Conservation (phyloP, 2,797 vertebrate species). For the Falco berigora region DNA sequence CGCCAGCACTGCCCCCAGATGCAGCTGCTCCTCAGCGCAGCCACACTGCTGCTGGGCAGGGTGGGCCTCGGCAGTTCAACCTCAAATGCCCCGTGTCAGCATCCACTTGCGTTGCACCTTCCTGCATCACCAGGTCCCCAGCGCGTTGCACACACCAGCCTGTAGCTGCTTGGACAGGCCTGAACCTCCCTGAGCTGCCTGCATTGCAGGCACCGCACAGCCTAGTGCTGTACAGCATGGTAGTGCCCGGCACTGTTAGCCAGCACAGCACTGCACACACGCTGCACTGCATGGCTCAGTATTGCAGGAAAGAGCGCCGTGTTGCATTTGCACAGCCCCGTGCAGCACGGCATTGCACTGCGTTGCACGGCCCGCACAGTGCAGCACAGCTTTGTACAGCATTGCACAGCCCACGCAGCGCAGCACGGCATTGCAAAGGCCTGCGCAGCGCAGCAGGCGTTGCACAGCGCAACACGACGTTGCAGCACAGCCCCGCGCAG, state of each 20-base stretch:
- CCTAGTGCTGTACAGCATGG: accelerated
- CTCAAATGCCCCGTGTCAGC: not conserved
- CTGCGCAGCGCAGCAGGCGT: too few relatives aligned
- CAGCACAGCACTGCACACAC: accelerated
- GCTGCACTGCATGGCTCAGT: accelerated
- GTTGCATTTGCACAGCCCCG: not conserved
- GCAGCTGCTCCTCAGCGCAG: too few relatives aligned
- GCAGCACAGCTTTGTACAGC: too few relatives aligned
- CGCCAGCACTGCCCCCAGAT: not conserved
- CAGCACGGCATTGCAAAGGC: too few relatives aligned
- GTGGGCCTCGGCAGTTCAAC: not conserved
- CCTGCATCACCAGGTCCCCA: too few relatives aligned
- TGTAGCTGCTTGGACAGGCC: not conserved
- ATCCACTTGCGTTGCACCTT: too few relatives aligned
- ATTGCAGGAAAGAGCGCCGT: too few relatives aligned
- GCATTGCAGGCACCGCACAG: not conserved
- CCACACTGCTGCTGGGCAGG: accelerated
- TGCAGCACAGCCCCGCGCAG: too few relatives aligned
- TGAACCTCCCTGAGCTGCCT: not conserved
- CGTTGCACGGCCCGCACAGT: not conserved
- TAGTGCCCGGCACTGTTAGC: accelerated
- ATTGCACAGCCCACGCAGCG: too few relatives aligned
- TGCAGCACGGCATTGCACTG: too few relatives aligned
- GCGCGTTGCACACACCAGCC: accelerated
- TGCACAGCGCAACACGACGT: too few relatives aligned